Evolutionary conservation across 2,113 vertebrate genomes (phyloP).

Genomic region (Thermophis baileyi): DNA sequence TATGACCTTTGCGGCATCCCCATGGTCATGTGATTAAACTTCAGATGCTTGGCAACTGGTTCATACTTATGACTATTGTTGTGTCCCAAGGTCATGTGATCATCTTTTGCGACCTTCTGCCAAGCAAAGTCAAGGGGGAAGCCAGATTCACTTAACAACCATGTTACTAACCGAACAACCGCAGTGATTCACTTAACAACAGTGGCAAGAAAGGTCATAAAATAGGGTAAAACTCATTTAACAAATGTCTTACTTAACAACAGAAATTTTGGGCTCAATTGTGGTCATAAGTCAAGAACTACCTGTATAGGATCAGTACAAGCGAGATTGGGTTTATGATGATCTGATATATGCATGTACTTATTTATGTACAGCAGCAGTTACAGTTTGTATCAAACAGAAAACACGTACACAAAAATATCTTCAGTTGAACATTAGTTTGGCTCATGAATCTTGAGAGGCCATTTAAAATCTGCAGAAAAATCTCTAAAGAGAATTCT

Average conservation of each 20-base stretch:
- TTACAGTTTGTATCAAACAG: neutral
- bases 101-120: neutral
- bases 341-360: neutral
- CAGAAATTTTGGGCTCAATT: neutral
- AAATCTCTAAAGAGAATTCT: conserved; percentile 38
- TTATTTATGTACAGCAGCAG: neutral
- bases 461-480: conserved; percentile 26
- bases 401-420: conserved; percentile 10
- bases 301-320: neutral
- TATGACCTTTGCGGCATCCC: too few relatives aligned
- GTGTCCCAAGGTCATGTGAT: too few relatives aligned
- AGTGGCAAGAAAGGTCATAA: neutral
- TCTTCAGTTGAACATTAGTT: conserved; percentile 1
- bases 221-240: neutral
- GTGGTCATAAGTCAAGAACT: neutral
- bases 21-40: too few relatives aligned
- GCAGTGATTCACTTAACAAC: neutral
- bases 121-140: neutral
- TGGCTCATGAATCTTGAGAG: conserved; percentile 23
- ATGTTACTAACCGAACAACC: neutral
- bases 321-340: neutral
- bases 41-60: too few relatives aligned
- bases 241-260: neutral
- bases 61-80: too few relatives aligned
- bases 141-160: neutral